Conservation (phyloP, 2,888 invertebrate species). For the Hirtodrosophila trivittata region DNA sequence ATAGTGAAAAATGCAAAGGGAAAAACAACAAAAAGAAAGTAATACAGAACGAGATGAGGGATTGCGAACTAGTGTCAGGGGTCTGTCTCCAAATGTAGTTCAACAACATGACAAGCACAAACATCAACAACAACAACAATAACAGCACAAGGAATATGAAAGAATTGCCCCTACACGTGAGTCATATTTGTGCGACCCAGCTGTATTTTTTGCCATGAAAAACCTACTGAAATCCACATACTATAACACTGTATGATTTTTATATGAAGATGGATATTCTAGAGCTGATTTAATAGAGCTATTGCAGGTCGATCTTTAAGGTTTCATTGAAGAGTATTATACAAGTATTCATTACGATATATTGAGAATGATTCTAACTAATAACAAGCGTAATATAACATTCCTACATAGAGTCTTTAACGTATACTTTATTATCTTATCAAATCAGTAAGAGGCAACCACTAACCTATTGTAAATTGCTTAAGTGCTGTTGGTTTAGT, state of each 20-base stretch:
- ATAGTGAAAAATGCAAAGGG: conserved; percentile 39
- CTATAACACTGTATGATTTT: too few relatives aligned
- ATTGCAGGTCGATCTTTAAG: too few relatives aligned
- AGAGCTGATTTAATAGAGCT: too few relatives aligned
- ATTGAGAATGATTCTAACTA: too few relatives aligned
- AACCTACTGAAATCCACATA: conserved; percentile 15
- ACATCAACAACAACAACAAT: conserved; percentile 16
- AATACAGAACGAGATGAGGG: conserved; percentile 35
- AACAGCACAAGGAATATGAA: conserved; percentile 14
- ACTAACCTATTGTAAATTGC: too few relatives aligned
- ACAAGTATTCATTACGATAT: too few relatives aligned
- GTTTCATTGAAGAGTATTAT: too few relatives aligned
- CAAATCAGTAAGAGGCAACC: too few relatives aligned
- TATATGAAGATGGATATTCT: too few relatives aligned
- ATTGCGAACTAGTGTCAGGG: conserved; percentile 29
- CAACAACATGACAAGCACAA: conserved; percentile 59
- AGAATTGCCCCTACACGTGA: conserved; percentile 7
- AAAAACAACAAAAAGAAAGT: conserved; percentile 13
- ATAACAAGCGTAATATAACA: too few relatives aligned
- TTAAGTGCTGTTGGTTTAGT: neutral
- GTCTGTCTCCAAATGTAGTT: conserved; percentile 60
- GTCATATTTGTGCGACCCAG: conserved; percentile 19
- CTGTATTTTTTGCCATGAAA: conserved; percentile 3
- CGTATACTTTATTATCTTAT: too few relatives aligned
- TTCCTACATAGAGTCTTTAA: too few relatives aligned